Evolutionary conservation across 1,140 invertebrate species (phyloP).

Genomic region (Triops longicaudatus): DNA sequence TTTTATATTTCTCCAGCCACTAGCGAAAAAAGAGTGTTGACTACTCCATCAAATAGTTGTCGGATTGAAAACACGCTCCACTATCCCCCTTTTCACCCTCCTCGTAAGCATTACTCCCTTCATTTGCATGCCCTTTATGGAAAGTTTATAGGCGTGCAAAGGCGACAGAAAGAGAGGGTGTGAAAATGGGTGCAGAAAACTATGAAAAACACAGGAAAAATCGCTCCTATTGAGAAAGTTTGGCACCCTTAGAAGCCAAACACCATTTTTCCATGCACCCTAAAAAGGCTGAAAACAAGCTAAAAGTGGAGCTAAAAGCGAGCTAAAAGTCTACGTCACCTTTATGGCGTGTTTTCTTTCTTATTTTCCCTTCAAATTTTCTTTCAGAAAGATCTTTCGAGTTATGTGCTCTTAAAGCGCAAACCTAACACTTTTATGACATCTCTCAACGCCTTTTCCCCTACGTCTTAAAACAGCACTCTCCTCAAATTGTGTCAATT

Average conservation of each 20-base stretch:
- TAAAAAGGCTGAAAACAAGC: not conserved
- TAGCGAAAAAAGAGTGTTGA: not conserved
- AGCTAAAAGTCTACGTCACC: conserved; percentile 5
- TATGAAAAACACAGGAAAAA: not conserved
- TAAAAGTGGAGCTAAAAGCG: not conserved
- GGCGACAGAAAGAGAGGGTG: not conserved
- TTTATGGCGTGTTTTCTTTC: not conserved
- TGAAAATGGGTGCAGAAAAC: not conserved
- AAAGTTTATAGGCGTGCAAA: not conserved
- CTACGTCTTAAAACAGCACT: no score
- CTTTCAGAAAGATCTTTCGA: no score
- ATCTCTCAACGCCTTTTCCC: no score
- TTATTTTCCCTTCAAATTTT: no score
- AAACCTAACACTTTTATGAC: no score
- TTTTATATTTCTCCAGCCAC: not conserved
- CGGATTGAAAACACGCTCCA: not conserved
- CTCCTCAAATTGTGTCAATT: no score
- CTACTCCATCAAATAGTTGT: not conserved
- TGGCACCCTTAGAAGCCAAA: not conserved
- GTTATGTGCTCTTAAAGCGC: no score
- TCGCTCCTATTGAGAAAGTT: not conserved
- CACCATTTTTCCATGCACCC: not conserved
- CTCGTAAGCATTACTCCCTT: not conserved
- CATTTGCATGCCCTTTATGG: conserved; percentile 1
- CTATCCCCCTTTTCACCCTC: not conserved